phyloP scores from a whole-genome alignment of 1,140 invertebrate genomes.

The Hestina assimilis region DNA sequence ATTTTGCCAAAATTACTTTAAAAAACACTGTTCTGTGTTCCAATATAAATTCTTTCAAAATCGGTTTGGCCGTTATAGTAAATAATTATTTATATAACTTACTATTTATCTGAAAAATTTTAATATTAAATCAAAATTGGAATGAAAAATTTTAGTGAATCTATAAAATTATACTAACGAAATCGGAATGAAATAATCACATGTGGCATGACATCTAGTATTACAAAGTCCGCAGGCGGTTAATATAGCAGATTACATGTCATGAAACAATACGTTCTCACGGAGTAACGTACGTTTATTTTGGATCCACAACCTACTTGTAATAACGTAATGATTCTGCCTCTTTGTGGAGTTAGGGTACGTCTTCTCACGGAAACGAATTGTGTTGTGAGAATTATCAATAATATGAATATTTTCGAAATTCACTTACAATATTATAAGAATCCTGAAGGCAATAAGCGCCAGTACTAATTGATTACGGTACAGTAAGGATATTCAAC shows the following conservation, averaged over 20 bases:
- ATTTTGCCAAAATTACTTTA: no score
- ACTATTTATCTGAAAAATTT: no score
- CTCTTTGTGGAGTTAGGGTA: constrained; percentile 55
- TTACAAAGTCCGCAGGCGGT: constrained; percentile 16
- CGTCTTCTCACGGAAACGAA: constrained; percentile 51
- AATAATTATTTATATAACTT: no score
- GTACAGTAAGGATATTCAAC: no score
- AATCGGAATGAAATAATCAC: background rate
- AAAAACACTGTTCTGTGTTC: no score
- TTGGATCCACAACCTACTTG: constrained; percentile 40
- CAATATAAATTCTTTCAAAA: no score
- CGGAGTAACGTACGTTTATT: constrained; percentile 62
- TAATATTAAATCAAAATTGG: no score
- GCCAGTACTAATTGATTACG: no score
- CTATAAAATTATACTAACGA: background rate
- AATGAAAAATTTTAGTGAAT: background rate
- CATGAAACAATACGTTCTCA: constrained; percentile 69
- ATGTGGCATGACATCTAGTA: background rate
- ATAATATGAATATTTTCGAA: constrained; percentile 1
- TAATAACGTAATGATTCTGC: constrained; percentile 60
- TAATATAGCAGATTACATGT: constrained; percentile 56
- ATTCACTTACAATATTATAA: no score
- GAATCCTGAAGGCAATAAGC: no score
- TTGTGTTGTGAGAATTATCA: constrained; percentile 18
- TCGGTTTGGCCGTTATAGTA: no score